Base-by-base conservation (phyloP, 2,113 vertebrate species). In the Grus americana region DNA sequence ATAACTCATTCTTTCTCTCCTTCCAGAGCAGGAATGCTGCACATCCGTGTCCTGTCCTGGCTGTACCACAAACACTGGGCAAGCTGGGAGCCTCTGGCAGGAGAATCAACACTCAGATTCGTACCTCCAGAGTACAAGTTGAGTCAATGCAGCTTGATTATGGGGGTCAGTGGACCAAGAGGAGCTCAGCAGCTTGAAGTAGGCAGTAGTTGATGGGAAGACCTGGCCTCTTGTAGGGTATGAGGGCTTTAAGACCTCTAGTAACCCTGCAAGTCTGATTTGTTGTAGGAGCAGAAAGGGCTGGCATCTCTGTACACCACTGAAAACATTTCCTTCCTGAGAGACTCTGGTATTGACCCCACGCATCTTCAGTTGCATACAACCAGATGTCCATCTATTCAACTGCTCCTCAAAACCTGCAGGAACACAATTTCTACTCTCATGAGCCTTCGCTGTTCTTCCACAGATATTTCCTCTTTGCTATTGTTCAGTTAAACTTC, bases 1-100 rank as follows among this genome's bases (percentile, higher is more conserved):
- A 0, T 19, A 79, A 47, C 10, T 57, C 58, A 5, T 14, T 49
- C 30, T 19, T 38, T 38, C 38, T 38, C 7, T 2, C 9, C 49
- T 40, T 20, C 55, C 11, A 29, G 11, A 34, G 40, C 34, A 8
- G n/a, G 24, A 66, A 22, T 0, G 40, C 19, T 40, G 20, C 13
- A 7, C n/a, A 17, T 4, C 30, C 2, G 1, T 2, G 10, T 72
- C 49, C n/a, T 7, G 16, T 16, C 30, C 50, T 0, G 0, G 58
- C 15, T 57, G 21, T 5, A 34, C 19, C 66, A 12, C 58, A 2
- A 6, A 1, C 5, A 14, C 0, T 2, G 17, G 21, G 6, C 44
- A 58, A 44, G 21, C 9, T 36, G 36, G 36, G 21, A 50, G 24
- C 30, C 10, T 58, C 68, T 15, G 5, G 27, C 11, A 52, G 7